Percentiles rank a stretch among this genome's conserved stretches.
phyloP scores from a whole-genome alignment of 2,113 vertebrate species.

The Oceanites oceanicus region DNA sequence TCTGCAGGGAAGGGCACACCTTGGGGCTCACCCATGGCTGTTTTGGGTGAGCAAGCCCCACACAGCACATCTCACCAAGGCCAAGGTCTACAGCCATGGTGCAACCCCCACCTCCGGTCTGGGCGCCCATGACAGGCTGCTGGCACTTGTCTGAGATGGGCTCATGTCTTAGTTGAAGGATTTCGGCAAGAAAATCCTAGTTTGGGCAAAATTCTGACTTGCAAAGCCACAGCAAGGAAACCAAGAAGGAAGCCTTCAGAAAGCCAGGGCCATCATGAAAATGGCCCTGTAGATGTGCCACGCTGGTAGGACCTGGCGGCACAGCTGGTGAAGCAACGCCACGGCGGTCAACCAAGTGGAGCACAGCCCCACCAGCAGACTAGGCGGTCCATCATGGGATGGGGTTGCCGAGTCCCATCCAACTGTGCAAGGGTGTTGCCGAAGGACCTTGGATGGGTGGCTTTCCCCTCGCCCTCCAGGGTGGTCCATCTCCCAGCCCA shows the following conservation, averaged over 20 bases:
- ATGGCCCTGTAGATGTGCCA: accelerated
- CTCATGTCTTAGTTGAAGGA: neutral
- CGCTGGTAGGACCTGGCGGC: accelerated
- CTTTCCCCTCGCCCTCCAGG: neutral
- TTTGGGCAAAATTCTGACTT: neutral
- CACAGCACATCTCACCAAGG: neutral
- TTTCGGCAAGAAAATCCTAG: neutral
- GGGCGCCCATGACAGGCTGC: neutral
- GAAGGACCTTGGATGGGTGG: neutral
- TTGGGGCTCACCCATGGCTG: accelerated
- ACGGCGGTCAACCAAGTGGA: accelerated
- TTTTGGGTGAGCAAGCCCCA: neutral
- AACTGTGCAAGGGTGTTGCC: neutral
- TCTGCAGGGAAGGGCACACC: neutral
- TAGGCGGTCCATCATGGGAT: accelerated
- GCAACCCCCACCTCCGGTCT: accelerated
- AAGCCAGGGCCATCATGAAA: accelerated
- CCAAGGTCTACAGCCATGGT: neutral
- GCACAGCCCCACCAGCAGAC: neutral
- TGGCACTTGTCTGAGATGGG: neutral
- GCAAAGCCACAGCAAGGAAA: neutral
- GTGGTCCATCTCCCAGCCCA: neutral
- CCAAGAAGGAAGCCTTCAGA: neutral
- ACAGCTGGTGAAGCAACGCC: neutral
- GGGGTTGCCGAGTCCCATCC: neutral